A percentile compares a stretch with the other conserved stretches of the same genome.
Evolutionary conservation across 2,797 vertebrate species (phyloP).

Genomic region (Chaetophractus vellerosus): DNA sequence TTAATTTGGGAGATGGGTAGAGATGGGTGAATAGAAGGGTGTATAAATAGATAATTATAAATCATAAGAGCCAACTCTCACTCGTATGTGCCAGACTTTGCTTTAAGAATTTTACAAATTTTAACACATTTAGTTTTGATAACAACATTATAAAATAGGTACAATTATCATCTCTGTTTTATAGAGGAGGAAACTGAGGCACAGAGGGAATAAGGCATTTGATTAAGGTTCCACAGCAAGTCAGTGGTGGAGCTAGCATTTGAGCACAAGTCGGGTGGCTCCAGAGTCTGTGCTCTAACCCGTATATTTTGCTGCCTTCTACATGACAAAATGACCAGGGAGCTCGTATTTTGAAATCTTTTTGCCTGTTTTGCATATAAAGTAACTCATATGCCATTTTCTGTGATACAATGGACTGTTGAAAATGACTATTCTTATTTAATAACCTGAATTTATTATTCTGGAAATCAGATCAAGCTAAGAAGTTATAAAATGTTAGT

Average conservation of each 20-base stretch:
- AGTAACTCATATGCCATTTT: neutral
- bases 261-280: neutral
- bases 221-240: neutral
- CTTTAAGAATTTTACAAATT: conserved; percentile 6
- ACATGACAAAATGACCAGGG: neutral
- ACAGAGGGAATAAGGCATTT: neutral
- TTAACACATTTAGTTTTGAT: neutral
- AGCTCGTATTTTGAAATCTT: neutral
- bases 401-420: neutral
- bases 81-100: neutral
- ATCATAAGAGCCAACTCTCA: neutral
- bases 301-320: neutral
- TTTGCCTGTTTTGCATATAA: neutral
- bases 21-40: neutral
- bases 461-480: conserved; percentile 44
- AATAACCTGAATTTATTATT: conserved; percentile 57
- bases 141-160: neutral
- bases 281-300: neutral
- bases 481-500: conserved; percentile 23
- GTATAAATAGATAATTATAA: neutral
- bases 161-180: neutral
- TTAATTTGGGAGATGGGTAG: neutral
- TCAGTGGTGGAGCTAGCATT: neutral
- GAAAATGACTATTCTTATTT: conserved; percentile 20
- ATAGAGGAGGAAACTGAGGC: neutral